Evolutionary conservation across 2,888 invertebrate genomes (phyloP), one percentile per base, ranked within the genome.

Genomic region (Gryllus longicercus): DNA sequence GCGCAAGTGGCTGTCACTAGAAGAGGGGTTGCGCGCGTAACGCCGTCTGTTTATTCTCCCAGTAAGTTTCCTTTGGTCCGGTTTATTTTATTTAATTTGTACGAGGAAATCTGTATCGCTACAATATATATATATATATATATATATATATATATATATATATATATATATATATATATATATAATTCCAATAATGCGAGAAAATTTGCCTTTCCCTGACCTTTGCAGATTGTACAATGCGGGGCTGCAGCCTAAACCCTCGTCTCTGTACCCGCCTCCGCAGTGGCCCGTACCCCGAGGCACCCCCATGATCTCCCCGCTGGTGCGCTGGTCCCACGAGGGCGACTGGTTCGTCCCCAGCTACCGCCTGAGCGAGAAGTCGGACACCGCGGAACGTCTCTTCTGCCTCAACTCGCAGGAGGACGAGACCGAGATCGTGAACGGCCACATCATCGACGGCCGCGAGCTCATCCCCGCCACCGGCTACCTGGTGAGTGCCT

Each of bases 291-390:
- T 98, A 1, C 93, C 96, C 0, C 90, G 93, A 51, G 93, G 94
- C 2, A 98, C 98, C 0, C 93, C 95, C 0, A 94, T 94, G 91
- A 89, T 97, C 76, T 91, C 95, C 0, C 93, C 96, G 5, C 88
- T 94, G 2, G 91, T 98, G n/a, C 91, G 91, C 83, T 98, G 97
- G 97, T 94, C 97, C 83, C 97, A 98, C 85, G 90, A 91, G 23
- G 91, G 92, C 82, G 91, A 93, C 82, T 94, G 94, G 93, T 92
- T 91, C 83, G 92, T 82, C 50, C 82, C 82, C 16, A 63, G 16
- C 63, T 63, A 18, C 16, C 63, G 63, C n/a, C 63, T 63, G 4
- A 14, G 63, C 14, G 63, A 63, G 63, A 63, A 63, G 63, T 14
- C 63, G 14, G 16, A 63, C 63, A 63, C 16, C 63, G 63, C 63